A percentile compares a stretch with the other conserved stretches of the same genome.
phyloP scores from a whole-genome alignment of 2,888 invertebrate species.

The Chymomyza procnemis region DNA sequence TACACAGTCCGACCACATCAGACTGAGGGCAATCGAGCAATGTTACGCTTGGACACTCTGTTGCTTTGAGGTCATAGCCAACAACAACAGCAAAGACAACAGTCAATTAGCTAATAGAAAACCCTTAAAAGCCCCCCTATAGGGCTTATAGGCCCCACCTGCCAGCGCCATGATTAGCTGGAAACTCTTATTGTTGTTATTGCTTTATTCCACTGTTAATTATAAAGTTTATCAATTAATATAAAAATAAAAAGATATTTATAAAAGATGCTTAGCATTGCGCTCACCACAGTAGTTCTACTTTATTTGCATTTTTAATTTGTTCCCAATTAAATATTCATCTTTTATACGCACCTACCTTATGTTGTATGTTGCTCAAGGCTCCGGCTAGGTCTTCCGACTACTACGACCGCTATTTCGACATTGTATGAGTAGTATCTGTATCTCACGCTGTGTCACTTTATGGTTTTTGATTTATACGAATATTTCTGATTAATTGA shows the following conservation, averaged over 20 bases:
- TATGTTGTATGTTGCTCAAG: not conserved
- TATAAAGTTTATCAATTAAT: conserved; percentile 62
- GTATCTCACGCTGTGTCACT: conserved; percentile 67
- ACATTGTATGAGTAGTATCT: not conserved
- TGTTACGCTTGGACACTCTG: not conserved
- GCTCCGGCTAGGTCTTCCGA: not conserved
- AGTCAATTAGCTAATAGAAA: conserved; percentile 52
- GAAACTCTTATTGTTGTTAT: conserved; percentile 32
- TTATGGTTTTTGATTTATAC: conserved; percentile 68
- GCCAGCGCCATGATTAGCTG: conserved; percentile 33
- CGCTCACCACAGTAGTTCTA: conserved; percentile 58
- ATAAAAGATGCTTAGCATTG: not conserved
- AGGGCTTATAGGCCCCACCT: not conserved
- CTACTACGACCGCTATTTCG: not conserved
- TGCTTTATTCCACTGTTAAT: conserved; percentile 42
- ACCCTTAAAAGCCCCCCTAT: conserved; percentile 5
- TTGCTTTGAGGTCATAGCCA: not conserved
- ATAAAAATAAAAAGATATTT: conserved; percentile 36
- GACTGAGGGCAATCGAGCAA: conserved; percentile 21
- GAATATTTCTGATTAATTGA: conserved; percentile 68
- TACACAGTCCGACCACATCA: not conserved
- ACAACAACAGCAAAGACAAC: not conserved
- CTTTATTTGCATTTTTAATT: conserved; percentile 70
- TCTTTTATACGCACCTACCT: conserved; percentile 39
- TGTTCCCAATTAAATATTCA: conserved; percentile 70